Base-by-base conservation (phyloP, 2,888 invertebrate genomes). In the Macrosoma leucophasiata region DNA sequence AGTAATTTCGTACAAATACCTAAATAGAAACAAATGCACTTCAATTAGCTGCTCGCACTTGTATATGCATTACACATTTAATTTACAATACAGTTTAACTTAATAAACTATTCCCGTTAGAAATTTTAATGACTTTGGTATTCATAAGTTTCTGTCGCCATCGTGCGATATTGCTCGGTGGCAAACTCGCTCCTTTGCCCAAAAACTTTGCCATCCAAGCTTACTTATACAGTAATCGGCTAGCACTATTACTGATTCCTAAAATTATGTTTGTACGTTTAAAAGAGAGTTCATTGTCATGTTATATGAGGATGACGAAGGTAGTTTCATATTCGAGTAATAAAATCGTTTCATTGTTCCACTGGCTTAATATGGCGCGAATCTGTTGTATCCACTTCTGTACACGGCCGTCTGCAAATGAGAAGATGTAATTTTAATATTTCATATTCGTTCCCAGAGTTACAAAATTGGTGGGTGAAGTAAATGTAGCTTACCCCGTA, bases 301-400 rank as follows among this genome's bases (percentile, higher is more conserved):
- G 84, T 74, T 70, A 64, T 41, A 72, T 77, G 64, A 65, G 64
- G 71, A 68, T 71, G 73, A 68, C 63, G 62, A 68, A 68, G 69
- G 60, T 73, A 64, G 56, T 61, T 70, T 62, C 60, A 65, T 78
- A 79, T 82, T 82, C 79, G 79, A 82, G 82, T 72, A 61, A 61
- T 70, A 64, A 62, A 60, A 62, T 69, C 55, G 59, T 63, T 65
- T 53, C 49, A 56, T 65, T 65, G 69, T 66, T 77, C 71, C 75
- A 74, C 70, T 75, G 73, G 72, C 69, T 77, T 81, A 96, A 84
- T 96, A 96, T 65, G 96, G 96, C 81, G 96, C 90, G 85, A 96
- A 96, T 85, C 96, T 90, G 88, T 95, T 96, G 90, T 95, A 96
- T 59, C 95, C 93, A 81, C 95, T 93, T 85, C 96, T 90, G 84